Base-by-base conservation (phyloP, 2,888 invertebrate species). In the Xestia rhomboidea region DNA sequence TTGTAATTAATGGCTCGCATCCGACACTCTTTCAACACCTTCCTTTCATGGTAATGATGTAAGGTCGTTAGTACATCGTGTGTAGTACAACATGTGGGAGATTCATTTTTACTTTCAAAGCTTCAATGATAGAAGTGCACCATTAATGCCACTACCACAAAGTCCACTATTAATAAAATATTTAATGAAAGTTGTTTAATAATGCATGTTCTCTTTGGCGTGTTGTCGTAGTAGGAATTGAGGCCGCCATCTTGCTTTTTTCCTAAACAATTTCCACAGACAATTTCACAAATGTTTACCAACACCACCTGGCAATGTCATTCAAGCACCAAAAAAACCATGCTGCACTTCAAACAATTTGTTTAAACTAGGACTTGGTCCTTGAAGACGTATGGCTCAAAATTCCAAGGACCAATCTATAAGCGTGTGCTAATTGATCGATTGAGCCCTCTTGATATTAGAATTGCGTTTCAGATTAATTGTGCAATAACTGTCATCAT, bases 11-110 rank as follows among this genome's bases (percentile, higher is more conserved):
- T 73, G 76, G 66, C 68, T 81, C 46, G 63, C 77, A 77, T 88
- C 77, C 76, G 77, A 73, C 38, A 66, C 68, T 51, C 67, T 81
- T 88, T 82, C 77, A 87, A 84, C 77, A 81, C 81, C 68, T 79
- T 74, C 69, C 68, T 80, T 68, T 82, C 63, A 60, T 81, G 51
- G 57, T 68, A 64, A 72, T 83, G 71, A 79, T 74, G 80, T 87
- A 69, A 84, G 68, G 54, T 62, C 54, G 71, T 78, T 77, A 68
- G 38, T 68, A 68, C 63, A 64, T 70, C 74, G 54, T n/a, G n/a
- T n/a, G n/a, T n/a, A n/a, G n/a, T 68, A 62, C 27, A 34, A 57
- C 34, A 60, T 46, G 54, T 49, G 41, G n/a, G 8, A 44, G n/a
- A 34, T 51, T 57, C 41, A 62, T 64, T 74, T 63, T 51, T 67